phyloP scores from a whole-genome alignment of 1,140 invertebrate species.

The Macrosteles quadrilineatus region DNA sequence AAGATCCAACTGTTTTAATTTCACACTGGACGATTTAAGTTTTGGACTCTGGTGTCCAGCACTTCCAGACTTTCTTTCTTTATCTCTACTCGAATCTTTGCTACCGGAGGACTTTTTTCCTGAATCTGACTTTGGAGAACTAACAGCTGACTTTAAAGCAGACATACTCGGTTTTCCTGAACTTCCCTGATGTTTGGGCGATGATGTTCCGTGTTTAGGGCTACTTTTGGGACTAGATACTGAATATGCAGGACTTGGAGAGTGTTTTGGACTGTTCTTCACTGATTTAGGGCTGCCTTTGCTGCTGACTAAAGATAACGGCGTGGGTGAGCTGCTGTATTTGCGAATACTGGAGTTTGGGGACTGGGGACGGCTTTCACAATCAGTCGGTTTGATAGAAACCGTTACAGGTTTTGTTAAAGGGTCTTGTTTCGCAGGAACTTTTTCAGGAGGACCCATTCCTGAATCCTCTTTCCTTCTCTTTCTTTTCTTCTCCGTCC shows the following conservation, averaged over 20 bases:
- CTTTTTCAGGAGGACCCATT: conserved; percentile 83
- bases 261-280: conserved; percentile 72
- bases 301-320: conserved; percentile 50
- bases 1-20: conserved; percentile 67
- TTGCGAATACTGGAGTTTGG: conserved; percentile 68
- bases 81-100: conserved; percentile 52
- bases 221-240: conserved; percentile 51
- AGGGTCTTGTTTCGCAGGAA: conserved; percentile 69
- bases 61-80: conserved; percentile 62
- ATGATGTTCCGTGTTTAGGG: conserved; percentile 71
- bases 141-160: conserved; percentile 76
- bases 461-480: conserved; percentile 73
- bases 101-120: conserved; percentile 35
- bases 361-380: conserved; percentile 62
- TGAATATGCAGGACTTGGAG: conserved; percentile 51
- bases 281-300: conserved; percentile 61
- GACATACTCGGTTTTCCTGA: conserved; percentile 88
- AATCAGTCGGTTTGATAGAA: conserved; percentile 71
- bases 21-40: conserved; percentile 62
- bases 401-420: conserved; percentile 71
- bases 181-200: conserved; percentile 71
- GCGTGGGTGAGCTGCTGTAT: conserved; percentile 58
- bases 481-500: conserved; percentile 76
- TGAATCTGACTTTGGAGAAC: conserved; percentile 55
- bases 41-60: conserved; percentile 63